Percentiles rank a stretch among this genome's conserved stretches.
phyloP scores from a whole-genome alignment of 2,113 vertebrate species.

The Eretmochelys imbricata region DNA sequence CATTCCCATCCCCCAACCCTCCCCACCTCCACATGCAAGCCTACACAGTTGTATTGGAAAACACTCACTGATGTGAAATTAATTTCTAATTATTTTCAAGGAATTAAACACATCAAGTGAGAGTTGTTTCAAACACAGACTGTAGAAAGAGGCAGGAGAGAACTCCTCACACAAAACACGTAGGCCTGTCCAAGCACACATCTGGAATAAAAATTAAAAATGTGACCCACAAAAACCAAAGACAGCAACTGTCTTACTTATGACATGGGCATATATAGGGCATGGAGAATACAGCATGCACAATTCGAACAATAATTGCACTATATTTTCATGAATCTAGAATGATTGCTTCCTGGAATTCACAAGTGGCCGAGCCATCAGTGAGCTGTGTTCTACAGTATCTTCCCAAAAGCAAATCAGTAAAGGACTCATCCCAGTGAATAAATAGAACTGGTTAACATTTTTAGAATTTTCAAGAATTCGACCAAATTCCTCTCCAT shows the following conservation, averaged over 20 bases:
- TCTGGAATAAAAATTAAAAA: neutral
- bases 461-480: neutral
- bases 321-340: neutral
- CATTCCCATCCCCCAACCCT: neutral
- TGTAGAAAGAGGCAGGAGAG: fast-evolving
- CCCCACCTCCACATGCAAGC: neutral
- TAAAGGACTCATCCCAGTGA: neutral
- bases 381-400: neutral
- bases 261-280: neutral
- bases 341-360: neutral
- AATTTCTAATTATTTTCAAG: neutral
- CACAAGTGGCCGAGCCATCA: neutral
- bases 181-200: neutral
- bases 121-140: neutral
- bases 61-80: neutral
- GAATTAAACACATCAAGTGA: neutral
- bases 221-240: neutral
- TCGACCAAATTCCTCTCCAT: neutral
- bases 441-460: neutral
- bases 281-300: neutral
- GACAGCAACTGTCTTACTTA: neutral
- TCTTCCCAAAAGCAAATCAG: neutral
- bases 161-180: neutral
- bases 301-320: neutral
- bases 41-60: neutral